phyloP scores from a whole-genome alignment of 2,888 invertebrate species.

The Apodemia mormo region DNA sequence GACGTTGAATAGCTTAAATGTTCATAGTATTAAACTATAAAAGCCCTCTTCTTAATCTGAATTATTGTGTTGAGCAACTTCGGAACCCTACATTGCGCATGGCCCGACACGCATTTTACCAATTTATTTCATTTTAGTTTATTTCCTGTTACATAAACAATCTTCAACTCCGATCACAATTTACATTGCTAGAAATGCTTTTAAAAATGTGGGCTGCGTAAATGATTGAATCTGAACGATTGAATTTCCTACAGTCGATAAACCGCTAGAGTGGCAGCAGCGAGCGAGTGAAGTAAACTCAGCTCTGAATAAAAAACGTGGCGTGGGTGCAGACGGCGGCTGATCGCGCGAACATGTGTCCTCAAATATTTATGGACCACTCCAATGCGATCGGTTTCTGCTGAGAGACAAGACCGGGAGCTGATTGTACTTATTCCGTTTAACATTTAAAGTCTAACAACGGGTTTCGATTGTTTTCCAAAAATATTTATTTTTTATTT shows the following conservation, averaged over 20 bases:
- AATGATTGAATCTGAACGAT: slow-evolving; percentile 2
- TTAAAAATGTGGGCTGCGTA: not conserved
- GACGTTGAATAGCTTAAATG: no score
- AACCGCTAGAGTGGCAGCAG: not conserved
- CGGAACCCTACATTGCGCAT: no score
- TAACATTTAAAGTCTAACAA: not conserved
- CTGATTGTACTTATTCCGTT: not conserved
- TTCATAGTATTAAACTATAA: no score
- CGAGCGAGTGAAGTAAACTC: not conserved
- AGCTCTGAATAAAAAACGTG: not conserved
- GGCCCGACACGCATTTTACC: no score
- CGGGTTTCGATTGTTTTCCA: not conserved
- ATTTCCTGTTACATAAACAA: not conserved
- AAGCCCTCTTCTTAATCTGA: no score
- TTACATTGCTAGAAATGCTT: not conserved
- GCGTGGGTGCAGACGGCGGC: not conserved
- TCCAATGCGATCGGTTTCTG: slow-evolving; percentile 34
- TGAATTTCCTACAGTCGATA: not conserved
- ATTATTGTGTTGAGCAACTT: no score
- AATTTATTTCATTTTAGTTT: not conserved
- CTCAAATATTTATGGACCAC: slow-evolving; percentile 63
- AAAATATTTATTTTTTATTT: no score
- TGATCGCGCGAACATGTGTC: slow-evolving; percentile 43
- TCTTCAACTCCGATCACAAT: not conserved
- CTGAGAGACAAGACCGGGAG: not conserved